Evolutionary conservation across 2,888 invertebrate genomes (phyloP), one percentile per base, ranked within the genome.

Genomic region (Volucella inanis): DNA sequence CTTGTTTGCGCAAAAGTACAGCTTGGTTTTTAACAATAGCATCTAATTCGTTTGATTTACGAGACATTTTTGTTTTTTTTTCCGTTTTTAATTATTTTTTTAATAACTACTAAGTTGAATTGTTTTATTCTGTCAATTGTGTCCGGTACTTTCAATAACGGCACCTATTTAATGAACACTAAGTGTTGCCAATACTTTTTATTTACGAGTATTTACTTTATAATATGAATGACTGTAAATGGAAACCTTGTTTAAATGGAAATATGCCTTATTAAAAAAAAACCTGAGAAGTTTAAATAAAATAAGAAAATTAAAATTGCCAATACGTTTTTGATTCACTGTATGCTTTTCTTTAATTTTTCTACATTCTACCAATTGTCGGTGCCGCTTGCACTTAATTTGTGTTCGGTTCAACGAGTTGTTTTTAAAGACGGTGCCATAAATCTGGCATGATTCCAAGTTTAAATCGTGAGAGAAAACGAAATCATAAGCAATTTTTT

Each of bases 171-270:
- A 39, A 41, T 57, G 39, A 41, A 15, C 57, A 14, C 8, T 14
- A 41, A 41, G 57, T 57, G 55, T 57, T 57, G 57, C 57, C 57
- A 57, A 57, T 57, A 57, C 39, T 55, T 55, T 22, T 55, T 55
- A 11, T 22, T 11, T 52, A n/a, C n/a, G n/a, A n/a, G n/a, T n/a
- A n/a, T n/a, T n/a, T n/a, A n/a, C n/a, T n/a, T n/a, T n/a, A n/a
- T n/a, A 52, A 50, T 15, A 9, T 4, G 15, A 50, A 50, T 50
- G 14, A 50, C 10, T 52, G 18, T 10, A 52, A 52, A 52, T 10
- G 18, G 49, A 2, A 4, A 1, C 6, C 15, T 15, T 49, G 49
- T 49, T 49, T 14, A 15, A 49, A 49, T 49, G 6, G 9, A 49
- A 14, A 49, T 49, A 49, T 0, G 8, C 1, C 3, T 0, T 49